Evolutionary conservation across 1,140 invertebrate species (phyloP).

Genomic region (Leptinotarsa undecemlineata): DNA sequence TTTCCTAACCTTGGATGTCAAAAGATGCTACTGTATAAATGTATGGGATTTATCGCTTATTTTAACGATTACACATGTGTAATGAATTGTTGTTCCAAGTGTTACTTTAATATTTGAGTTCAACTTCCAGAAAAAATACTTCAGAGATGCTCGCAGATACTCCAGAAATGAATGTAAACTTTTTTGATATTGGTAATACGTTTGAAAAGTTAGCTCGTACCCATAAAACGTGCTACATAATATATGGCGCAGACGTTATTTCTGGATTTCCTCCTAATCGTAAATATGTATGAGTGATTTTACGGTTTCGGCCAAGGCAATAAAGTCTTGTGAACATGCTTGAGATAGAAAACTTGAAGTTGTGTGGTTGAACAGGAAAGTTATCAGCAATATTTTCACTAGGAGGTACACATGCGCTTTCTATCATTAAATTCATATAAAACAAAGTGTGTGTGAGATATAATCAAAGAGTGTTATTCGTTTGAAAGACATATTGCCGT

Average conservation of each 20-base stretch:
- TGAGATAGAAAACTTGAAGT: background rate
- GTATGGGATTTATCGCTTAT: too few species aligned
- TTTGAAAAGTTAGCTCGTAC: background rate
- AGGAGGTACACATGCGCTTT: too few species aligned
- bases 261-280: background rate
- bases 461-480: too few species aligned
- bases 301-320: background rate
- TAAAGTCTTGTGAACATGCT: background rate
- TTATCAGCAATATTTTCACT: too few species aligned
- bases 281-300: constrained; percentile 4
- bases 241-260: background rate
- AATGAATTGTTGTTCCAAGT: too few species aligned
- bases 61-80: too few species aligned
- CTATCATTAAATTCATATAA: too few species aligned
- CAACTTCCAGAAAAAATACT: background rate
- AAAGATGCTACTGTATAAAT: too few species aligned
- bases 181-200: background rate
- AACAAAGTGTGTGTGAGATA: too few species aligned
- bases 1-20: too few species aligned
- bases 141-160: background rate
- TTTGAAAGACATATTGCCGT: too few species aligned
- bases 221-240: background rate
- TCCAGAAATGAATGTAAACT: background rate
- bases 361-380: background rate
- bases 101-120: background rate